Evolutionary conservation across 1,140 invertebrate genomes (phyloP).

Genomic region (Triops cancriformis): DNA sequence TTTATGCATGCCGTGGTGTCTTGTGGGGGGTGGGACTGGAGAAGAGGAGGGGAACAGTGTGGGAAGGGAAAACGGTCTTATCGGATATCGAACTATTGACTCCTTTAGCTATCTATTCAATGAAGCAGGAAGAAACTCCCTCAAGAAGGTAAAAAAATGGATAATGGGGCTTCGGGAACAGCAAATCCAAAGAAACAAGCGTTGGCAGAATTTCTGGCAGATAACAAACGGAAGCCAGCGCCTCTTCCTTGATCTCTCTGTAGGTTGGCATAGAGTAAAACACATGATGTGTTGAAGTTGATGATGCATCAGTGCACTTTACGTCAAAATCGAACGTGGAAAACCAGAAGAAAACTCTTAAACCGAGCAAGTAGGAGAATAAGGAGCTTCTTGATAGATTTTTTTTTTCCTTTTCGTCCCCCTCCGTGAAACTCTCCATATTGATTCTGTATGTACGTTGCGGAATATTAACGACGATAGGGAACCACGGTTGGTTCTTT

Average conservation of each 20-base stretch:
- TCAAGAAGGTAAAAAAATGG: not conserved
- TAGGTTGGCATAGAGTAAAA: not conserved
- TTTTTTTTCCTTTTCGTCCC: not conserved
- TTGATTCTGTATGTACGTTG: not conserved
- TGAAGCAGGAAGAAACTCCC: not conserved
- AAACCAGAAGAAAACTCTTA: not conserved
- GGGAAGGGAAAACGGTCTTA: not conserved
- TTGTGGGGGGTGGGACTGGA: not conserved
- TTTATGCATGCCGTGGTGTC: not conserved
- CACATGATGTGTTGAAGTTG: not conserved
- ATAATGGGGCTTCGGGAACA: not conserved
- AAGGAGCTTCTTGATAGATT: not conserved
- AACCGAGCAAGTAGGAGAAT: too few relatives aligned
- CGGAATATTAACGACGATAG: not conserved
- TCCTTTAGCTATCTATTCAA: not conserved
- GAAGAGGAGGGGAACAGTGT: not conserved
- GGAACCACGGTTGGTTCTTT: too few relatives aligned
- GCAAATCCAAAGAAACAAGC: not conserved
- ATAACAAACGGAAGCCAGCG: not conserved
- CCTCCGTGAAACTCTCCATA: not conserved
- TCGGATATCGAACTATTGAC: conserved; percentile 10
- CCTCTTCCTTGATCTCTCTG: not conserved
- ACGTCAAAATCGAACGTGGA: not conserved
- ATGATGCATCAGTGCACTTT: not conserved
- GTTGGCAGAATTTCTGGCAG: not conserved